A percentile compares a stretch with the other conserved stretches of the same genome.
Conservation (phyloP, 2,113 vertebrate genomes). For the Origma solitaria region DNA sequence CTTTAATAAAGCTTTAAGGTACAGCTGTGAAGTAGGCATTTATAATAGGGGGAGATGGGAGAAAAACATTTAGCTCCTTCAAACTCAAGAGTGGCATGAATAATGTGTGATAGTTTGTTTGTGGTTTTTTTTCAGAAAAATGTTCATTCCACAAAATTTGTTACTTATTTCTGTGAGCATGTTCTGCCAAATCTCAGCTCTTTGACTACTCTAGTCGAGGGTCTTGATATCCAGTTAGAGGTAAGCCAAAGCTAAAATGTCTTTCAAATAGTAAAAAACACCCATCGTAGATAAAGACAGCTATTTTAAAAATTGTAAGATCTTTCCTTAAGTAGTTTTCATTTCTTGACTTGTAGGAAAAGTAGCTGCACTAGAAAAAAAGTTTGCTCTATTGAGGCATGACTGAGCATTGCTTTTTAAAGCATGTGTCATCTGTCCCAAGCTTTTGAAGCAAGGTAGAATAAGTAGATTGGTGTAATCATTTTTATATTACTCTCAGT, state of each 20-base stretch:
- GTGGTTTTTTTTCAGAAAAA: slow-evolving; percentile 84
- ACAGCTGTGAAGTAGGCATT: not conserved
- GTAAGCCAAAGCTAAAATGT: slow-evolving; percentile 68
- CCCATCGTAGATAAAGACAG: not conserved
- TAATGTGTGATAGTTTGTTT: not conserved
- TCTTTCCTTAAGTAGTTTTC: not conserved
- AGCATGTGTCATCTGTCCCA: not conserved
- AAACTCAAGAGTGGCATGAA: not conserved
- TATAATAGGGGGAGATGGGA: not conserved
- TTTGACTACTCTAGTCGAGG: slow-evolving; percentile 89
- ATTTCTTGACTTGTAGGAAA: not conserved
- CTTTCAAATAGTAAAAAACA: not conserved
- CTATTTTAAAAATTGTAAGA: not conserved
- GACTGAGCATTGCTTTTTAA: not conserved
- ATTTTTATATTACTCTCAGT: not conserved
- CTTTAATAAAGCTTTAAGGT: not conserved
- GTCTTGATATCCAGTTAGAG: slow-evolving; percentile 96
- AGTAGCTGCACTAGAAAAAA: not conserved
- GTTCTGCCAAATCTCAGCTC: slow-evolving; percentile 91
- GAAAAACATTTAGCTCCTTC: not conserved
- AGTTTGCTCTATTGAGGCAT: not conserved
- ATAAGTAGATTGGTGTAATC: not conserved
- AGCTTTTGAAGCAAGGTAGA: not conserved
- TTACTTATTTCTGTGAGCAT: slow-evolving; percentile 96
- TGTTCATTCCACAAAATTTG: slow-evolving; percentile 96